Evolutionary conservation across 2,113 vertebrate genomes (phyloP), one percentile per base, ranked within the genome.

Genomic region (Crotophaga sulcirostris): DNA sequence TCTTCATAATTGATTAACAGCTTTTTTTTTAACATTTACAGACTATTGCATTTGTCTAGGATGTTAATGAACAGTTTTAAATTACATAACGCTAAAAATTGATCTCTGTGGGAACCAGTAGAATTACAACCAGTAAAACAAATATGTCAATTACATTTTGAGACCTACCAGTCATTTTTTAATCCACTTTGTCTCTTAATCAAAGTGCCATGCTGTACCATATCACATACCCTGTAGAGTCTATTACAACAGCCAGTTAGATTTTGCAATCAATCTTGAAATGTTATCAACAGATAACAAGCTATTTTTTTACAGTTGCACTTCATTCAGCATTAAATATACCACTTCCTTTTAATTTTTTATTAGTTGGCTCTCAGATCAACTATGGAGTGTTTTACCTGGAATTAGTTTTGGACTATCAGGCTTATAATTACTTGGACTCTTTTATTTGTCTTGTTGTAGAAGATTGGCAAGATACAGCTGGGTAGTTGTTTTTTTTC

Each of bases 131-230:
- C 33, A 59, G 64, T 55, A 64, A 75, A 94, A 42, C 33, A 91
- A 87, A 78, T 84, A 28, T 49, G 9, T 3, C 4, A 9, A 33
- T 72, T 87, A 55, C 6, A 9, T 38, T 86, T 83, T 74, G 76
- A 92, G 34, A 81, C 52, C 34, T 89, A 59, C 26, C 14, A 62
- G 31, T 8, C 74, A 73, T 12, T 73, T 82, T 84, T 91, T 87
- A 87, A 93, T 89, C 28, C 58, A 73, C 51, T 95, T 83, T 87
- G 25, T 33, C 18, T 96, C 74, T 80, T 91, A 93, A 94, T 89
- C 77, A 87, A 93, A 95, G 72, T 73, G 58, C 28, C 28, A 28
- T 45, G 60, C 70, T 0, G 0, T 34, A 66, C 25, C 31, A 33
- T 77, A 60, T 58, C 36, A 38, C 45, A 52, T 14, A 62, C 20